phyloP scores from a whole-genome alignment of 2,797 vertebrate species.

The Fistularia tabacaria region DNA sequence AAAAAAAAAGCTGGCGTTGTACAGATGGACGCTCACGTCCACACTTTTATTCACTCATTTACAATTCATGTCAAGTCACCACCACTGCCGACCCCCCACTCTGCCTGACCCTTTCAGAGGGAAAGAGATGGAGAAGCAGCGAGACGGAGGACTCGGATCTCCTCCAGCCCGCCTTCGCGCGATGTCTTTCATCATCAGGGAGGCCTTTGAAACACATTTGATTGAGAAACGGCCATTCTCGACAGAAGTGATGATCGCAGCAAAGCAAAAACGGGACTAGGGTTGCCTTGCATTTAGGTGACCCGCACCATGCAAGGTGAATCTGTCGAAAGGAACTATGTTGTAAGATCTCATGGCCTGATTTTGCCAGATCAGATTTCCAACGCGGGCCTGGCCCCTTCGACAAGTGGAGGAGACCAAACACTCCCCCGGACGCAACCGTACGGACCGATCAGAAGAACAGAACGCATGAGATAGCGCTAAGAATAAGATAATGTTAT shows the following conservation, averaged over 20 bases:
- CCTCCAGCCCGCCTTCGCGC: constrained; percentile 39
- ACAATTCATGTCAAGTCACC: constrained; percentile 61
- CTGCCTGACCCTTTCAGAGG: constrained; percentile 10
- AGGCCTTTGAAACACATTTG: constrained; percentile 26
- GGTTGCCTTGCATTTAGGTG: too few relatives aligned
- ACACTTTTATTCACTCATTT: constrained; percentile 66
- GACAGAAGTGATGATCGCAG: not conserved
- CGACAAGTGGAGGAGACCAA: too few relatives aligned
- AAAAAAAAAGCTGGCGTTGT: constrained; percentile 44
- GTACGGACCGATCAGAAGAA: too few relatives aligned
- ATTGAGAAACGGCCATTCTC: constrained; percentile 17
- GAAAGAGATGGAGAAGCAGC: constrained; percentile 7
- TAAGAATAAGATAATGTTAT: too few relatives aligned
- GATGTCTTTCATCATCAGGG: constrained; percentile 20
- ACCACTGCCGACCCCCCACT: constrained; percentile 12
- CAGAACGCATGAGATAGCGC: too few relatives aligned
- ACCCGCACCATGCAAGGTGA: too few relatives aligned
- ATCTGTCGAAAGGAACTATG: too few relatives aligned
- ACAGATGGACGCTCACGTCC: constrained; percentile 50
- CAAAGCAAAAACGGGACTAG: too few relatives aligned
- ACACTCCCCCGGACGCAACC: too few relatives aligned
- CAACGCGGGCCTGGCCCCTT: too few relatives aligned
- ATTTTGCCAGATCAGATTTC: too few relatives aligned
- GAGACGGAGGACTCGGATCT: constrained; percentile 21
- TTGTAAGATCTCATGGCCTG: too few relatives aligned